Conservation (phyloP, 2,797 vertebrate species). For the Halcyon badia region DNA sequence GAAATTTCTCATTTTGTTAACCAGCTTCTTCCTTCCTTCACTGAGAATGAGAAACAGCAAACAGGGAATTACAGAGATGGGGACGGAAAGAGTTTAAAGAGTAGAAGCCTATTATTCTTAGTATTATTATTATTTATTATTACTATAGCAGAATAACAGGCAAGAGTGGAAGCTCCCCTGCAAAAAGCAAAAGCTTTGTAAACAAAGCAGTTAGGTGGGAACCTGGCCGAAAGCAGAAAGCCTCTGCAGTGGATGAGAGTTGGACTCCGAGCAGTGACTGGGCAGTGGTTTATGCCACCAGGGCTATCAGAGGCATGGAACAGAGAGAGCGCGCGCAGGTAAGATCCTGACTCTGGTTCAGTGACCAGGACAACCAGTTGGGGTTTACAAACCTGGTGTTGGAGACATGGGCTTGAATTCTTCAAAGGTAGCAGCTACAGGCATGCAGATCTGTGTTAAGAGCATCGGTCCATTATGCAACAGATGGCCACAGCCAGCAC, state of each 20-base stretch:
- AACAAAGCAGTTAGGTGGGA: neutral
- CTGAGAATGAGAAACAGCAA: conserved; percentile 53
- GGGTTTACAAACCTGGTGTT: neutral
- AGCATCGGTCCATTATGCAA: neutral
- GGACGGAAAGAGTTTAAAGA: neutral
- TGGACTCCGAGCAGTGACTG: neutral
- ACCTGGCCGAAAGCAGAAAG: neutral
- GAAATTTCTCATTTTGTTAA: conserved; percentile 60
- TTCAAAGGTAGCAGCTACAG: neutral
- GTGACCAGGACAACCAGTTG: neutral
- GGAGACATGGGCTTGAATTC: neutral
- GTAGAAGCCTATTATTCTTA: neutral
- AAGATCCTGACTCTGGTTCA: neutral
- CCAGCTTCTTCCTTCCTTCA: conserved; percentile 52
- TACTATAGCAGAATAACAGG: neutral
- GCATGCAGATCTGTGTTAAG: neutral
- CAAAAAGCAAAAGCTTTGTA: neutral
- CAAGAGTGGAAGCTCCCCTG: neutral
- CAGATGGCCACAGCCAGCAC: neutral
- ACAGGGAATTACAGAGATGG: conserved; percentile 12
- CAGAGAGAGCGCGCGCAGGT: accelerated
- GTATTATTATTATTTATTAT: neutral
- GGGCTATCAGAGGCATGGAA: neutral
- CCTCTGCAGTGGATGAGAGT: neutral
- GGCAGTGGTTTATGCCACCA: neutral